A percentile compares a stretch with the other conserved stretches of the same genome.
Evolutionary conservation across 1,140 invertebrate species (phyloP).

Genomic region (Neelides sp.): DNA sequence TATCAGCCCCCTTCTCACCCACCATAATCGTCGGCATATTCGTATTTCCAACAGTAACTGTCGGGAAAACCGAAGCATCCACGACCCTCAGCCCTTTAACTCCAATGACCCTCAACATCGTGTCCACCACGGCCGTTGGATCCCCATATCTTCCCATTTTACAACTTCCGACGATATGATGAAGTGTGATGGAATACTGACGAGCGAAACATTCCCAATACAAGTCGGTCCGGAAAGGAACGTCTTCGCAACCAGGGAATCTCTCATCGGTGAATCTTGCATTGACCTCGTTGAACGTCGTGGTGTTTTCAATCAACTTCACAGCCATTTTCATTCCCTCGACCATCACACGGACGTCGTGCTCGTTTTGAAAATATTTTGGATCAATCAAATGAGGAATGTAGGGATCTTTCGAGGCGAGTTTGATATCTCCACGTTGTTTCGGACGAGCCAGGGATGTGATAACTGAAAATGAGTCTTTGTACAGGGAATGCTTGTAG

Average conservation of each 20-base stretch:
- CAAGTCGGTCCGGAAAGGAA: slow-evolving; percentile 55
- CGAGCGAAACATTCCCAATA: slow-evolving; percentile 67
- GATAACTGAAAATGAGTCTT: slow-evolving; percentile 18
- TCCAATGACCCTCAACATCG: slow-evolving; percentile 40
- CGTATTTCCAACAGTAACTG: slow-evolving; percentile 26
- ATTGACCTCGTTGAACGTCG: slow-evolving; percentile 11
- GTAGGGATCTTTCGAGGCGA: neutral
- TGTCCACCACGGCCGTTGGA: slow-evolving; percentile 40
- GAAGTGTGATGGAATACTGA: slow-evolving; percentile 73
- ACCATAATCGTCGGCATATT: slow-evolving; percentile 25
- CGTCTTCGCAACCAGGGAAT: slow-evolving; percentile 22
- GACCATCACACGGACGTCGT: slow-evolving; percentile 11
- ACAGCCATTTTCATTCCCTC: slow-evolving; percentile 18
- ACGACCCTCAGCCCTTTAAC: slow-evolving; percentile 44
- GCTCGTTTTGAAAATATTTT: slow-evolving; percentile 13
- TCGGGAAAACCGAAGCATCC: slow-evolving; percentile 33
- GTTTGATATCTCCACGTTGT: slow-evolving; percentile 6
- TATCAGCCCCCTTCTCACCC: slow-evolving; percentile 5
- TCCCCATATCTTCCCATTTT: slow-evolving; percentile 60
- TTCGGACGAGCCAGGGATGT: slow-evolving; percentile 21
- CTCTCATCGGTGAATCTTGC: slow-evolving; percentile 4
- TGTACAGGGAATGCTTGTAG: slow-evolving; percentile 11
- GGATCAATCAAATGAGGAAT: slow-evolving; percentile 16
- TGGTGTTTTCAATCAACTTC: slow-evolving; percentile 15
- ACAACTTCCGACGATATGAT: slow-evolving; percentile 76